These are phyloP conservation scores for Pipistrellus pygmaeus DNA, from an alignment of 2,797 vertebrate species.

Conservation along the genomic window DNA sequence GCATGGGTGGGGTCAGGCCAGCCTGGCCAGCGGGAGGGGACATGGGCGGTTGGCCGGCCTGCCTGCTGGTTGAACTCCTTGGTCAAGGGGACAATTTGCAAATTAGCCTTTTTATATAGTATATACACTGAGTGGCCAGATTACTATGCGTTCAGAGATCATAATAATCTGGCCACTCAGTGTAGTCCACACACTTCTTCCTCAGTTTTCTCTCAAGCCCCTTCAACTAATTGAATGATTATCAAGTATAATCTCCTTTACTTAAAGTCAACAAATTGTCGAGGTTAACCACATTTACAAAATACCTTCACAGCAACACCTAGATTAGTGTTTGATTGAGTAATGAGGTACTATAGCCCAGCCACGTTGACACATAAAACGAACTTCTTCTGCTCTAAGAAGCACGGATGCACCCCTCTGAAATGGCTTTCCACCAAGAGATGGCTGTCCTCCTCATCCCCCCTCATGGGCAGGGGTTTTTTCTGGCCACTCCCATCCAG, in stretches of 20 bases:
- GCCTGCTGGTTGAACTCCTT: too few relatives aligned
- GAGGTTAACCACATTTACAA: not conserved
- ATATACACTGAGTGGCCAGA: too few relatives aligned
- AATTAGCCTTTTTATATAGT: too few relatives aligned
- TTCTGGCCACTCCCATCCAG: not conserved
- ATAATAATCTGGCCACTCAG: too few relatives aligned
- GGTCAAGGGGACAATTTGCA: too few relatives aligned
- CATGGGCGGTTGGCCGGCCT: too few relatives aligned
- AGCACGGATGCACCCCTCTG: not conserved
- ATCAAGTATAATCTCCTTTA: conserved; percentile 10
- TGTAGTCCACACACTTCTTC: not conserved
- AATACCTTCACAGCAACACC: not conserved
- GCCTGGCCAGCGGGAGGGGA: too few relatives aligned
- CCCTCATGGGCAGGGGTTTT: not conserved
- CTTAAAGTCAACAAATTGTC: not conserved
- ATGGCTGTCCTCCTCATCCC: not conserved
- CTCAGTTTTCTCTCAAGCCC: not conserved
- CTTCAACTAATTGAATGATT: not conserved
- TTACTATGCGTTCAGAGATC: too few relatives aligned
- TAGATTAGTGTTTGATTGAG: not conserved
- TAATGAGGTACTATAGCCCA: not conserved
- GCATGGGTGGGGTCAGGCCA: too few relatives aligned
- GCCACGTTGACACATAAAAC: not conserved
- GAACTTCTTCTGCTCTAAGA: not conserved
- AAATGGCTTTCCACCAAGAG: not conserved